These are phyloP conservation scores for Trichogramma pretiosum DNA, from an alignment of 1,140 invertebrate genomes.

Conservation along the genomic window DNA sequence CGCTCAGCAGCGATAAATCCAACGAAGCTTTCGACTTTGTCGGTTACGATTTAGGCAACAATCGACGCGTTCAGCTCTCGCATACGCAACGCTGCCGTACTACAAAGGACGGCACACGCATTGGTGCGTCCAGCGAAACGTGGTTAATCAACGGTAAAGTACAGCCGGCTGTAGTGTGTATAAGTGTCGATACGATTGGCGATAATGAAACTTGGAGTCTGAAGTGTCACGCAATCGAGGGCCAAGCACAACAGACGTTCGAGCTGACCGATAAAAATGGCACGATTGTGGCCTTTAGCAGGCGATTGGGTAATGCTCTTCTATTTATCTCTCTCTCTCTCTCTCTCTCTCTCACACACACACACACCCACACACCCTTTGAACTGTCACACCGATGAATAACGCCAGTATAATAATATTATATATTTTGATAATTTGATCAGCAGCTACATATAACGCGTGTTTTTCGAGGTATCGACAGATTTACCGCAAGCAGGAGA, in stretches of 20 bases:
- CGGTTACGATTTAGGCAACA: slow-evolving; percentile 40
- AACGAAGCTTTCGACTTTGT: slow-evolving; percentile 20
- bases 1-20: too few relatives aligned
- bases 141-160: slow-evolving; percentile 32
- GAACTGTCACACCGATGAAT: too few relatives aligned
- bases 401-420: too few relatives aligned
- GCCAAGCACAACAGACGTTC: slow-evolving; percentile 29
- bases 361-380: too few relatives aligned
- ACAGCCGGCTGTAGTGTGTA: slow-evolving; percentile 16
- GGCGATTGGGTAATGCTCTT: too few relatives aligned
- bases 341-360: too few relatives aligned
- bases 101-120: slow-evolving; percentile 43
- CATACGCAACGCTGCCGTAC: too few relatives aligned
- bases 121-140: slow-evolving; percentile 36
- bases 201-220: slow-evolving; percentile 26
- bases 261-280: slow-evolving; percentile 26
- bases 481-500: not conserved
- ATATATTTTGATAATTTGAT: not conserved
- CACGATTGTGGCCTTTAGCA: slow-evolving; percentile 26
- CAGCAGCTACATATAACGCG: not conserved
- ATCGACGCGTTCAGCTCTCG: slow-evolving; percentile 42
- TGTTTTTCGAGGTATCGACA: slow-evolving; percentile 1
- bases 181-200: slow-evolving; percentile 38
- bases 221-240: slow-evolving; percentile 21
- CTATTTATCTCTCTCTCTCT: too few relatives aligned